Evolutionary conservation across 2,797 vertebrate genomes (phyloP).

Genomic region (Manis crassicaudata): DNA sequence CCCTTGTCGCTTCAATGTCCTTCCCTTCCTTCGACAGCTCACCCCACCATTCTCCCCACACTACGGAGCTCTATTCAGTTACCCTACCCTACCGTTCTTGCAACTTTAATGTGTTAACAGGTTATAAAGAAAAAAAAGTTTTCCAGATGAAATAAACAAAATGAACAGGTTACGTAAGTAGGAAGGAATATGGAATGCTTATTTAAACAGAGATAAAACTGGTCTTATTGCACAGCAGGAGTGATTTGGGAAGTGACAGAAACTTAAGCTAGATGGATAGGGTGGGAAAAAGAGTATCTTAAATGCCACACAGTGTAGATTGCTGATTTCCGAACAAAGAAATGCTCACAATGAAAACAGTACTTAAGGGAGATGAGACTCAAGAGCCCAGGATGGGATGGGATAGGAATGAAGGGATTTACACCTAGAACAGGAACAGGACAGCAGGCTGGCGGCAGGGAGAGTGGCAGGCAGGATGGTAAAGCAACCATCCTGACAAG

Average conservation of each 20-base stretch:
- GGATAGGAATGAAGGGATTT: neutral
- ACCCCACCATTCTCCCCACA: neutral
- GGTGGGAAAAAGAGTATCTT: neutral
- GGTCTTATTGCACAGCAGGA: neutral
- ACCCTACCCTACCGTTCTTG: neutral
- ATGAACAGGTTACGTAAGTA: neutral
- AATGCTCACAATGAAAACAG: neutral
- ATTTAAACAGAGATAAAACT: neutral
- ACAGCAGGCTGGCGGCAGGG: no score
- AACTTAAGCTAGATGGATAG: neutral
- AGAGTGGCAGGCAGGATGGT: neutral
- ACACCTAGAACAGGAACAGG: neutral
- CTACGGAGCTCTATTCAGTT: neutral
- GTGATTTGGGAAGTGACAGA: neutral
- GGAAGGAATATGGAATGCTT: neutral
- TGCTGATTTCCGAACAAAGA: neutral
- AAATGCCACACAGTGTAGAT: neutral
- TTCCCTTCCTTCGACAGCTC: neutral
- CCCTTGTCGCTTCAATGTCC: neutral
- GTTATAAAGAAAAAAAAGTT: neutral
- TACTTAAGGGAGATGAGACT: neutral
- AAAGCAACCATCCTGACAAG: neutral
- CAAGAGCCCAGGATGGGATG: neutral
- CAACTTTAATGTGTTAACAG: neutral
- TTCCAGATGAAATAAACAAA: neutral